These are phyloP conservation scores for Crotophaga sulcirostris DNA, from an alignment of 2,113 vertebrate genomes.

Conservation along the genomic window DNA sequence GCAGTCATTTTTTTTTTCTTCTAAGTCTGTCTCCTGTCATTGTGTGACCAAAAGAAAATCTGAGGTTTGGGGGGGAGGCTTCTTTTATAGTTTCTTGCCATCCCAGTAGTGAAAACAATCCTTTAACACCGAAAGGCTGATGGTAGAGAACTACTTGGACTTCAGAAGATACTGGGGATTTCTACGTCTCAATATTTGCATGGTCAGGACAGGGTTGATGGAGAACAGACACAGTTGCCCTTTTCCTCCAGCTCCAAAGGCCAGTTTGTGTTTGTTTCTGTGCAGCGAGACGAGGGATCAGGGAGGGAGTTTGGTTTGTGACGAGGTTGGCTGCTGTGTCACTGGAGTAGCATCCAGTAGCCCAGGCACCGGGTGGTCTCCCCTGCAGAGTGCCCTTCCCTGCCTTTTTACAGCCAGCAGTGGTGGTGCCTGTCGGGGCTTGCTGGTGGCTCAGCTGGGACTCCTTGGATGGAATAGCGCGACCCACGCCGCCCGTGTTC, in stretches of 20 bases:
- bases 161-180: neutral
- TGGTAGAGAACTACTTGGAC: neutral
- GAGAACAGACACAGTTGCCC: neutral
- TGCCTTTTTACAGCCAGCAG: neutral
- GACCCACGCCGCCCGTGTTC: fast-evolving
- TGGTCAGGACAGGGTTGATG: fast-evolving
- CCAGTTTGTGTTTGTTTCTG: neutral
- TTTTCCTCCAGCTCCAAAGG: neutral
- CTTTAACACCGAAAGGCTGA: neutral
- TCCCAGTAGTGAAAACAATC: neutral
- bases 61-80: neutral
- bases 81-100: neutral
- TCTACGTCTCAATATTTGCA: neutral
- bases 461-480: neutral
- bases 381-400: neutral
- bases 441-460: neutral
- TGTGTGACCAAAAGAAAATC: neutral
- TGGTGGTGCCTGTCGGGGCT: neutral
- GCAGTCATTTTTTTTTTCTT: neutral
- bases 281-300: neutral
- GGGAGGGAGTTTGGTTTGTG: neutral
- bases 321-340: neutral
- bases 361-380: fast-evolving
- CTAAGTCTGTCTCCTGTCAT: neutral
- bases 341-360: neutral